Percentiles rank a stretch among this genome's conserved stretches.
phyloP scores from a whole-genome alignment of 2,113 vertebrate genomes.

The Hemibagrus wyckioides region DNA sequence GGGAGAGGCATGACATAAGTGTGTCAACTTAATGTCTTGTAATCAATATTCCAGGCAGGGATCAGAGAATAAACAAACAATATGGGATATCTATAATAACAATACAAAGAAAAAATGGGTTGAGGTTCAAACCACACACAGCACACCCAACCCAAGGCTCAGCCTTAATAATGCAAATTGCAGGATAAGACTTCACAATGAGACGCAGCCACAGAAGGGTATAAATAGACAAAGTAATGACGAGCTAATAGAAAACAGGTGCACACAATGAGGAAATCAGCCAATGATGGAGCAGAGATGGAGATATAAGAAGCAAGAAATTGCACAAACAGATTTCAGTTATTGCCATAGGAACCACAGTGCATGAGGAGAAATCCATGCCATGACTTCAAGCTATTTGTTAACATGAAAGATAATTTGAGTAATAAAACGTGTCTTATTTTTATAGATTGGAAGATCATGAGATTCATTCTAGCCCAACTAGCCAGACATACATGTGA shows the following conservation, averaged over 20 bases:
- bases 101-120: not conserved
- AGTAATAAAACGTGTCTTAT: not conserved
- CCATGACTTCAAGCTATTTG: not conserved
- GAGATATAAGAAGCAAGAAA: not conserved
- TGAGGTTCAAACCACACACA: not conserved
- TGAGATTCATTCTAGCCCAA: not conserved
- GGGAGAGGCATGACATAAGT: not conserved
- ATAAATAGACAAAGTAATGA: not conserved
- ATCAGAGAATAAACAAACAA: not conserved
- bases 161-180: not conserved
- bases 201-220: too few relatives aligned
- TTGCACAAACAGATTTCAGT: not conserved
- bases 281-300: not conserved
- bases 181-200: not conserved
- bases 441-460: not conserved
- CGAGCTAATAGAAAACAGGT: not conserved
- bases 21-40: not conserved
- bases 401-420: not conserved
- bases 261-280: not conserved
- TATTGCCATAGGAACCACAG: not conserved
- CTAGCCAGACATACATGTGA: not conserved
- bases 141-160: not conserved
- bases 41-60: not conserved
- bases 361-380: not conserved
- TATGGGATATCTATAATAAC: not conserved